Percentiles rank a stretch among this genome's conserved stretches.
phyloP scores from a whole-genome alignment of 2,113 vertebrate species.

The Platycercus adscitus region DNA sequence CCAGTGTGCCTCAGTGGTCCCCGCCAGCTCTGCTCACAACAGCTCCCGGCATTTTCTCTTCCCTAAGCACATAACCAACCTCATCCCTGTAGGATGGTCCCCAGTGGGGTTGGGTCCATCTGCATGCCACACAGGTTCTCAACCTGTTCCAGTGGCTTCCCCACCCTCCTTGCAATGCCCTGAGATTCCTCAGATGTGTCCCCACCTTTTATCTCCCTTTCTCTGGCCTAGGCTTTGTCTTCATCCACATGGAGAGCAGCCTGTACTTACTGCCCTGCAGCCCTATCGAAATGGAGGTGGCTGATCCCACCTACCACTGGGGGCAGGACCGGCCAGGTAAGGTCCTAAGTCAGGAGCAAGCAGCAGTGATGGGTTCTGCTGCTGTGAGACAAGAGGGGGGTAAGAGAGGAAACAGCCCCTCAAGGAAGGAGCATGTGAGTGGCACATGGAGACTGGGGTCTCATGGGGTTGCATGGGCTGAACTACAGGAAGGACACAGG shows the following conservation, averaged over 20 bases:
- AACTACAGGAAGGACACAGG: neutral
- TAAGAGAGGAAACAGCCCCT: neutral
- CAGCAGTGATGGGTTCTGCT: neutral
- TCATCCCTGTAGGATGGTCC: neutral
- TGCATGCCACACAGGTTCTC: neutral
- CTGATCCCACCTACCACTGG: neutral
- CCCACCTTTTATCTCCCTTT: neutral
- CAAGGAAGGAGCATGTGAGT: neutral
- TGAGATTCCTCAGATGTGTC: neutral
- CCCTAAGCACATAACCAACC: neutral
- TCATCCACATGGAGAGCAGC: neutral
- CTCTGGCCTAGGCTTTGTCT: neutral
- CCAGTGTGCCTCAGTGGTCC: neutral
- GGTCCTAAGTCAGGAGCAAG: neutral
- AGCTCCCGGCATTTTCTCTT: neutral
- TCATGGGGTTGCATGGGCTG: neutral
- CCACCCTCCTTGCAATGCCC: neutral
- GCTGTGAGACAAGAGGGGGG: neutral
- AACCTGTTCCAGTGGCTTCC: neutral
- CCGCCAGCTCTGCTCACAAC: neutral
- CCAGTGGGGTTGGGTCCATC: neutral
- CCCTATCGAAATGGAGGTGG: neutral
- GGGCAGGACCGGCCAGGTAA: neutral
- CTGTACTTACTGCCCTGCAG: neutral
- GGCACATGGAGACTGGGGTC: neutral